Evolutionary conservation across 2,797 vertebrate species (phyloP), one percentile per base, ranked within the genome.

Genomic region (Halcyon badia): DNA sequence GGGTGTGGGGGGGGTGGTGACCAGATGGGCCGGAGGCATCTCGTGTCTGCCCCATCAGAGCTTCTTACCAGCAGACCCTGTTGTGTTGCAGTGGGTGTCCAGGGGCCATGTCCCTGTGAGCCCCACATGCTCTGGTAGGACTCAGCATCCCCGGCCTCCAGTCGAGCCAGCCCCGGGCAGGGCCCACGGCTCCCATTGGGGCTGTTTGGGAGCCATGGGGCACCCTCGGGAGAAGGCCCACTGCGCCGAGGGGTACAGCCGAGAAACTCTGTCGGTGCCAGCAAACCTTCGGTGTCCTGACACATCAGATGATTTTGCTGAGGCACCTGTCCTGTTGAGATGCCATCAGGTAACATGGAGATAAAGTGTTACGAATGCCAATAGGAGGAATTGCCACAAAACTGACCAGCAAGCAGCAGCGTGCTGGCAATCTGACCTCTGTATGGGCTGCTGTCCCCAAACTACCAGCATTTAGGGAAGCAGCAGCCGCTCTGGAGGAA

Each of bases 131-230:
- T n/a, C 66, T 2, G 0, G 31, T 1, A 14, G 62, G 25, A 69
- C 1, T 3, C 65, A 49, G 61, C 35, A 21, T 30, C 62, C 44
- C 68, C 0, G 0, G 2, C 41, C 24, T 30, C 35, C 8, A 5
- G 37, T 42, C 69, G 21, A 73, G n/a, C 42, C 61, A 62, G 37
- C 51, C 60, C 44, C 61, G 35, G 64, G 31, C 64, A 46, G 15
- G 2, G n/a, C 56, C 65, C 7, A 0, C 16, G 24, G 42, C 15
- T 37, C 30, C 54, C 2, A 0, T 3, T 3, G 11, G 62, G 62
- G 49, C 66, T 52, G 51, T 5, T 33, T 0, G 1, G 78, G 65
- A 83, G 44, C 65, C 42, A 14, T 1, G 2, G 57, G 26, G 17
- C 37, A 10, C 42, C 58, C 2, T 1, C 1, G 2, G 58, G 64